Conservation (phyloP, 2,888 invertebrate genomes). For the Meloe dianella region DNA sequence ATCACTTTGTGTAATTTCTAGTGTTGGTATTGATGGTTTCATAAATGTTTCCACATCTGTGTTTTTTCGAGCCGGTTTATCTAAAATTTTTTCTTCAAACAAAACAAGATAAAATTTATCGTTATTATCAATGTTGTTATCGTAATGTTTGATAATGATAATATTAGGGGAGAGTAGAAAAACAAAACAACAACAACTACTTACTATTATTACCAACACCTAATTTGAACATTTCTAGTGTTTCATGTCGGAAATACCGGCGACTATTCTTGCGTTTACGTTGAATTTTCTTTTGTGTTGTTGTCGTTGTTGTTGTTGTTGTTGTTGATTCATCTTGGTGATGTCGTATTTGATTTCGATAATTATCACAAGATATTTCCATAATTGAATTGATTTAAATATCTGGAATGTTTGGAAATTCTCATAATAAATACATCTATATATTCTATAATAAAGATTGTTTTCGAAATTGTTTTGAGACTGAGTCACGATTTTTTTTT, state of each 20-base stretch:
- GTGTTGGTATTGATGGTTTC: too few relatives aligned
- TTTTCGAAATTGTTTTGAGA: not conserved
- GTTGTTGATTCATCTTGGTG: constrained; percentile 8
- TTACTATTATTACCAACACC: constrained; percentile 38
- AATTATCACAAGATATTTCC: not conserved
- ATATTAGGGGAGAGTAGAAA: too few relatives aligned
- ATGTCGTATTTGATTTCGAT: constrained; percentile 3
- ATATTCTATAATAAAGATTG: too few relatives aligned
- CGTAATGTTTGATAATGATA: too few relatives aligned
- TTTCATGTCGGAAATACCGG: constrained; percentile 45
- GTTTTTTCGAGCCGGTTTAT: too few relatives aligned
- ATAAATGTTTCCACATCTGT: too few relatives aligned
- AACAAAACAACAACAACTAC: constrained; percentile 22
- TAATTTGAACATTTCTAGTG: constrained; percentile 44
- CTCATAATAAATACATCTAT: too few relatives aligned
- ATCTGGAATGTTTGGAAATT: too few relatives aligned
- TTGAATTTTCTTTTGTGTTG: constrained; percentile 30
- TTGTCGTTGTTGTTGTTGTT: constrained; percentile 9
- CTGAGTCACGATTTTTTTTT: not conserved
- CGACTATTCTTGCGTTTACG: constrained; percentile 45
- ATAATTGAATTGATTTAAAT: not conserved
- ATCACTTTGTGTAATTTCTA: not conserved
- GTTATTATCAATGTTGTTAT: too few relatives aligned
- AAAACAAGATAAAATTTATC: too few relatives aligned
- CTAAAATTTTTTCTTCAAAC: too few relatives aligned